These are phyloP conservation scores for Tauraco erythrolophus DNA, from an alignment of 2,113 vertebrate species.

Conservation along the genomic window DNA sequence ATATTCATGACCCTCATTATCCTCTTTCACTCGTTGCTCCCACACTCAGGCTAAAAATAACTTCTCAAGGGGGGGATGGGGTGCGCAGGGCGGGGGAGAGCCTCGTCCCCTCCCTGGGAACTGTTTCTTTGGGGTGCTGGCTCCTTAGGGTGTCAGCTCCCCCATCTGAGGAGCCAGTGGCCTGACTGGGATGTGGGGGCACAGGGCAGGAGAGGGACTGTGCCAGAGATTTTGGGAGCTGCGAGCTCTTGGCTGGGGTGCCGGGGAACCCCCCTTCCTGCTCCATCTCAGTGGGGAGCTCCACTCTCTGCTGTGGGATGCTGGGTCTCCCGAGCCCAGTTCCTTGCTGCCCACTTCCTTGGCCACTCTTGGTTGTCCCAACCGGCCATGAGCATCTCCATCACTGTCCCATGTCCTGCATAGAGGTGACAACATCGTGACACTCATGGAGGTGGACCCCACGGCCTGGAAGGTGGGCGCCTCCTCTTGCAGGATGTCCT, in stretches of 20 bases:
- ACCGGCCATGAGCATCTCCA: rapidly evolving
- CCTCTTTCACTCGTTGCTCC: constrained; percentile 59
- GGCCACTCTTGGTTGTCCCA: neutral
- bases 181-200: neutral
- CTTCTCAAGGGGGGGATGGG: constrained; percentile 22
- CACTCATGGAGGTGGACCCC: neutral
- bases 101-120: neutral
- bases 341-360: neutral
- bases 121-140: neutral
- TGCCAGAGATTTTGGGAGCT: neutral
- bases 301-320: neutral
- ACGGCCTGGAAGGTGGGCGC: neutral
- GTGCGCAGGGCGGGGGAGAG: rapidly evolving
- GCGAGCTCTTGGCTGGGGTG: neutral
- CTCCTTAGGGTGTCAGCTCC: neutral
- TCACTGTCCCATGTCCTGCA: neutral
- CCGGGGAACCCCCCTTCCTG: neutral
- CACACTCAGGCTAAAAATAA: constrained; percentile 70
- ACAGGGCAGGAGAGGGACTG: neutral
- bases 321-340: neutral
- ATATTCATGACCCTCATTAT: constrained; percentile 72
- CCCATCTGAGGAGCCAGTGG: neutral
- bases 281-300: neutral
- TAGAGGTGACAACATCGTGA: neutral
- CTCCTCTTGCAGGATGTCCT: neutral